A percentile compares a stretch with the other conserved stretches of the same genome.
Evolutionary conservation across 2,113 vertebrate species (phyloP).

Genomic region (Prochilodus magdalenae): DNA sequence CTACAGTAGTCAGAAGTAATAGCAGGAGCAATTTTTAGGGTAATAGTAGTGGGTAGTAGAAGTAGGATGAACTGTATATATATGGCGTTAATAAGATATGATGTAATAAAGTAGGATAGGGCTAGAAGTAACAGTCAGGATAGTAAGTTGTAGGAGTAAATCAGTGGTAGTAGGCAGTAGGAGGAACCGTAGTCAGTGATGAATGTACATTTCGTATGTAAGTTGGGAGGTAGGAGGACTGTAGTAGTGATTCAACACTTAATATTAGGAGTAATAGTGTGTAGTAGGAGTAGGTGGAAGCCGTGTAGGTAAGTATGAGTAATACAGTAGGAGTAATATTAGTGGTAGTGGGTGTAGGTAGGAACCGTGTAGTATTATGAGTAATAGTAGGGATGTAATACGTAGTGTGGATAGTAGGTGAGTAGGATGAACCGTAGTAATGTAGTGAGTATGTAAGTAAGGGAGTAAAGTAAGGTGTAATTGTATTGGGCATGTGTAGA

Average conservation of each 20-base stretch:
- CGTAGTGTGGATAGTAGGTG: too few species aligned
- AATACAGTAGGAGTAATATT: not conserved
- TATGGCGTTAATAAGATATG: too few species aligned
- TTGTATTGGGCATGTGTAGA: too few species aligned
- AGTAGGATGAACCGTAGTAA: too few species aligned
- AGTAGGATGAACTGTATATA: not conserved
- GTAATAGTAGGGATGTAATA: not conserved
- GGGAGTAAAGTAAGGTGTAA: too few species aligned
- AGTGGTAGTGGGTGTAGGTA: not conserved
- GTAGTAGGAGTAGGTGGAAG: not conserved
- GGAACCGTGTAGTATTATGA: not conserved
- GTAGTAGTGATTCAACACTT: not conserved
- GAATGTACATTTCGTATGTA: too few species aligned
- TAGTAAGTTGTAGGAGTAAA: not conserved
- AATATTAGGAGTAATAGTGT: not conserved
- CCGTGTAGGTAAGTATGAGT: not conserved
- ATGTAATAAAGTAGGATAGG: too few species aligned
- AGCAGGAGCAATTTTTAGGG: not conserved
- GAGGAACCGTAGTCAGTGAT: not conserved
- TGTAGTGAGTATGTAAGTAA: too few species aligned
- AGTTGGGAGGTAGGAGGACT: not conserved
- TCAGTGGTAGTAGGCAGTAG: not conserved
- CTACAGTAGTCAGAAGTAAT: not conserved
- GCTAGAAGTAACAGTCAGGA: not conserved
- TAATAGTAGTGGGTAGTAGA: not conserved